A percentile compares a stretch with the other conserved stretches of the same genome.
phyloP scores from a whole-genome alignment of 2,888 invertebrate genomes.

The Diarsia mendica region DNA sequence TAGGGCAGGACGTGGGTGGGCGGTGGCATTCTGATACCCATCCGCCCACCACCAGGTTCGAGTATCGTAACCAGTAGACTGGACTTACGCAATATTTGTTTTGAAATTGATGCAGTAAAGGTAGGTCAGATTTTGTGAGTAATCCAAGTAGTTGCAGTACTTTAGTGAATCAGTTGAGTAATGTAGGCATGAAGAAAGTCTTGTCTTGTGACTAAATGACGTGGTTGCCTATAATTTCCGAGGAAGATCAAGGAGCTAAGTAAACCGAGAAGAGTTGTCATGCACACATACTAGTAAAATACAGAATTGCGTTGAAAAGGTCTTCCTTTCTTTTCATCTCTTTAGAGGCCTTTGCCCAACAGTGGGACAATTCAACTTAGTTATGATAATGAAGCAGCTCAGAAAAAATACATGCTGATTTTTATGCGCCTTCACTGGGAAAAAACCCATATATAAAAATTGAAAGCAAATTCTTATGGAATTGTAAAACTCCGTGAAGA shows the following conservation, averaged over 20 bases:
- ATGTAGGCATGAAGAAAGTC: too few species aligned
- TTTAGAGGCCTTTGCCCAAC: too few species aligned
- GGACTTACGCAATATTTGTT: constrained; percentile 54
- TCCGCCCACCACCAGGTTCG: constrained; percentile 64
- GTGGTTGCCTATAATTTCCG: background rate
- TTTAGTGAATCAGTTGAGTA: constrained; percentile 17
- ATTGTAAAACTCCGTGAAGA: too few species aligned
- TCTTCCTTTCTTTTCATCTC: too few species aligned
- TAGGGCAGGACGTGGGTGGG: constrained; percentile 53
- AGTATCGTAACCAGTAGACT: constrained; percentile 46
- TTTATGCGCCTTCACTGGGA: background rate
- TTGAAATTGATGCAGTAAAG: constrained; percentile 36
- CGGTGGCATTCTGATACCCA: constrained; percentile 63
- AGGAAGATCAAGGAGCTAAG: background rate
- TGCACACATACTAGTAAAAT: background rate
- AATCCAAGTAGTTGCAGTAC: background rate
- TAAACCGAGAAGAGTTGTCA: background rate
- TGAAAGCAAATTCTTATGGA: background rate
- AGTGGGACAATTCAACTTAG: background rate
- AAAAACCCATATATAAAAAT: background rate
- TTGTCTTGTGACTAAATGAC: background rate
- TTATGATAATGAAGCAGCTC: background rate
- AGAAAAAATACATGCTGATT: background rate
- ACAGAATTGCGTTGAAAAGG: background rate
- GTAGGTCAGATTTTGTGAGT: constrained; percentile 15